Base-by-base conservation (phyloP, 2,113 vertebrate genomes). In the Elachura formosa region DNA sequence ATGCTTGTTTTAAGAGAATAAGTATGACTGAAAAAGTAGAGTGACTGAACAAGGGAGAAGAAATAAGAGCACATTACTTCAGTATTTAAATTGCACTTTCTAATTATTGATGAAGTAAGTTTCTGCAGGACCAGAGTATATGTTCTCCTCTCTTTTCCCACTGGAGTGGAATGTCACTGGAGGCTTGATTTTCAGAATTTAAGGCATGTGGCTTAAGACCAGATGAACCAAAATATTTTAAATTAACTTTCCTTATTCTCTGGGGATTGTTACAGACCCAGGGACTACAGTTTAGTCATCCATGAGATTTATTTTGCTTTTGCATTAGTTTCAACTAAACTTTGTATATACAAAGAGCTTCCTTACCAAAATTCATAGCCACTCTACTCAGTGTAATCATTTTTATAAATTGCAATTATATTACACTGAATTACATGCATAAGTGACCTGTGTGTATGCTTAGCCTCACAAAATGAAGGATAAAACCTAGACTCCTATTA, bases 221-320 rank as follows among this genome's bases (percentile, higher is more conserved):
- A 97, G 90, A 91, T 92, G 87, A 97, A 97, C 84, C 96, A 95
- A 97, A 97, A 96, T 96, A 97, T 89, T 96, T 97, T 87, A 97
- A 96, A 96, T 95, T 91, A 95, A 92, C 95, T 97, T 96, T 93
- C 73, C 93, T 91, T 87, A 96, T 86, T 85, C 96, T 93, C 97
- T 92, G 73, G 97, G 92, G 97, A 96, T 72, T 85, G 93, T 56
- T 87, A 85, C 66, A 96, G 87, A 95, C 59, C 49, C 85, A 84
- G 68, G 75, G 90, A 85, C 91, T 84, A 87, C 41, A 84, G 91
- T 89, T 95, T 88, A 96, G 94, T 90, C 90, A 94, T 95, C 91
- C 80, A 90, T 90, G 82, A 96, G 95, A 98, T 96, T 96, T 96
- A 95, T 96, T 92, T 96, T 97, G 73, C 87, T 96, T 95, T 91